Percentiles rank a stretch among this genome's conserved stretches.
Evolutionary conservation across 2,797 vertebrate species (phyloP).

Genomic region (Otolemur crassicaudatus): DNA sequence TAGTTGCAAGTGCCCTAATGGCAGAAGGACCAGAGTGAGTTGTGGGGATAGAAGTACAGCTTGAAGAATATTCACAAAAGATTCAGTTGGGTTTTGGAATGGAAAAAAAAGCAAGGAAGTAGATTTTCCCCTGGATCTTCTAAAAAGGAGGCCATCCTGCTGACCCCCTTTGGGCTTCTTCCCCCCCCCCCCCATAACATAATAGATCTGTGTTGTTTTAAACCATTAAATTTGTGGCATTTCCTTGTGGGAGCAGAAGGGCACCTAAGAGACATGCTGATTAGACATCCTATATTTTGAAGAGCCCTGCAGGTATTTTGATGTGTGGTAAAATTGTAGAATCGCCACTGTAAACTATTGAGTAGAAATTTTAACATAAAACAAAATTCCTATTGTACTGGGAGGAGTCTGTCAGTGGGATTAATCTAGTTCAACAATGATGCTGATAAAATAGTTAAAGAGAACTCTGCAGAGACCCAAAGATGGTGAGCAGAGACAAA

Average conservation of each 20-base stretch:
- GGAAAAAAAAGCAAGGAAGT: background rate
- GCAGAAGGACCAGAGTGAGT: background rate
- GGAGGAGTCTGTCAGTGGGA: constrained; percentile 73
- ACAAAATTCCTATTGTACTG: constrained; percentile 68
- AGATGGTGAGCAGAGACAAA: background rate
- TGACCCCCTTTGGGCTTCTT: background rate
- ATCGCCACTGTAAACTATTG: constrained; percentile 68
- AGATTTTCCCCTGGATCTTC: background rate
- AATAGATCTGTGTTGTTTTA: background rate
- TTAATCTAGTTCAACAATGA: constrained; percentile 55
- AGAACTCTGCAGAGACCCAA: background rate
- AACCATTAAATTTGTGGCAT: background rate
- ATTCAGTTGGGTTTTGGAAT: background rate
- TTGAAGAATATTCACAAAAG: background rate
- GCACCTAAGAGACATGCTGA: background rate
- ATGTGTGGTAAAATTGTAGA: background rate
- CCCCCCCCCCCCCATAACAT: background rate
- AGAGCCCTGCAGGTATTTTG: background rate
- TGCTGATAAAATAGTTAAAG: constrained; percentile 50
- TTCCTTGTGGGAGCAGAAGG: background rate
- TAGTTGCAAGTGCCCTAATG: background rate
- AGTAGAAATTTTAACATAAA: constrained; percentile 75
- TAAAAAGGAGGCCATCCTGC: background rate
- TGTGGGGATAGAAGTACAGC: background rate
- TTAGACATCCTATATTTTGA: background rate